Percentiles rank a stretch among this genome's conserved stretches.
Evolutionary conservation across 2,797 vertebrate species (phyloP).

Genomic region (Chaunax sp.): DNA sequence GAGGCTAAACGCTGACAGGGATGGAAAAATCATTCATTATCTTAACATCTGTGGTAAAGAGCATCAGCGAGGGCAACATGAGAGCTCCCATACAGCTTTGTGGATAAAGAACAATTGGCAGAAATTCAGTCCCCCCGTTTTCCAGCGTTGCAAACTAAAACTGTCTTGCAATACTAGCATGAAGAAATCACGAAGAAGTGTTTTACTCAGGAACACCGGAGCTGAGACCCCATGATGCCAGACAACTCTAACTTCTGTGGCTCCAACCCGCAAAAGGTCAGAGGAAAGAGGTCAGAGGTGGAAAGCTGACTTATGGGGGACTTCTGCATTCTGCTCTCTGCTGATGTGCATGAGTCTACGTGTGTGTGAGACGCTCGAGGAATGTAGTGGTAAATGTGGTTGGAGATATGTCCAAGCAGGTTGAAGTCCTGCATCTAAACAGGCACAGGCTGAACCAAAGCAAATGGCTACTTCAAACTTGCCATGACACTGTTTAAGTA

Average conservation of each 20-base stretch:
- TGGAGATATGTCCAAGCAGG: conserved; percentile 54
- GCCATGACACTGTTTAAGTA: background rate
- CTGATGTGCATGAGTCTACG: conserved; percentile 11
- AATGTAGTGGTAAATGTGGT: conserved; percentile 57
- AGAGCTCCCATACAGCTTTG: conserved; percentile 22
- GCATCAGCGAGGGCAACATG: conserved; percentile 31
- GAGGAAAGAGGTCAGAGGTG: conserved; percentile 61
- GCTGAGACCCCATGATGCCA: conserved; percentile 11
- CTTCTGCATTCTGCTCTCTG: conserved; percentile 36
- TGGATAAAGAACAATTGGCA: conserved; percentile 18
- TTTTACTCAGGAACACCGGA: conserved; percentile 9
- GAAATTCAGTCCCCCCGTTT: conserved; percentile 17
- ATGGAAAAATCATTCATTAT: conserved; percentile 46
- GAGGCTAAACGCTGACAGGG: conserved; percentile 52
- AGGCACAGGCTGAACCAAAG: conserved; percentile 20
- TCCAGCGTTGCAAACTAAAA: conserved; percentile 2
- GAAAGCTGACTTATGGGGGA: conserved; percentile 41
- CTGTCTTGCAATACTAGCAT: background rate
- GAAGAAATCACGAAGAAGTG: background rate
- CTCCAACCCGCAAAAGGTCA: conserved; percentile 26
- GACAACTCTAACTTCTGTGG: conserved; percentile 15
- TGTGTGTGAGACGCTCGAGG: conserved; percentile 39
- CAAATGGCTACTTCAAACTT: conserved; percentile 23
- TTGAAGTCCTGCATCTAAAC: conserved; percentile 41
- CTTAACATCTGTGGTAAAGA: conserved; percentile 43